A percentile compares a stretch with the other conserved stretches of the same genome.
These are phyloP conservation scores for Poecilia latipinna DNA, from an alignment of 2,113 vertebrate species.

Conservation along the genomic window DNA sequence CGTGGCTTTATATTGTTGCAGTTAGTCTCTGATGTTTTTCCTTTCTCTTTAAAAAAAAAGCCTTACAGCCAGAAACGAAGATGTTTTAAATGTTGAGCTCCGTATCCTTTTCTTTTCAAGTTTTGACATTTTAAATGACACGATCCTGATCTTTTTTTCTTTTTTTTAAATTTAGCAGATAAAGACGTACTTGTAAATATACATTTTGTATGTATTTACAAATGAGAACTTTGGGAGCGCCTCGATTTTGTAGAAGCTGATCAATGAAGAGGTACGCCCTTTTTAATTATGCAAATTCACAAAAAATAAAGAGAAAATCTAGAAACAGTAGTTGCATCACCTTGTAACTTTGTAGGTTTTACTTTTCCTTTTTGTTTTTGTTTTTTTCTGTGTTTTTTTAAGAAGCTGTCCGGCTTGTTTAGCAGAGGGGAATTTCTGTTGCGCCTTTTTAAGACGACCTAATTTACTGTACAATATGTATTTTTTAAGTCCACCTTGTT, in stretches of 20 bases:
- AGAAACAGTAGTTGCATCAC: slow-evolving; percentile 60
- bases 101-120: slow-evolving; percentile 27
- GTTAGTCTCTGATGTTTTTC: slow-evolving; percentile 20
- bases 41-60: not conserved
- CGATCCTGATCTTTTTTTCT: slow-evolving; percentile 21
- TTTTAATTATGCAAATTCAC: slow-evolving; percentile 81
- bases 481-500: slow-evolving; percentile 83
- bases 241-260: slow-evolving; percentile 79
- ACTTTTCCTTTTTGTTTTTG: slow-evolving; percentile 20
- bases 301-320: slow-evolving; percentile 53
- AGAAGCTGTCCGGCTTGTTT: slow-evolving; percentile 55
- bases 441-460: slow-evolving; percentile 52
- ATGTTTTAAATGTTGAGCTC: slow-evolving; percentile 38
- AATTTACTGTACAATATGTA: slow-evolving; percentile 77
- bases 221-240: slow-evolving; percentile 71
- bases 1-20: slow-evolving; percentile 20
- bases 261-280: slow-evolving; percentile 74
- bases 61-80: slow-evolving; percentile 4
- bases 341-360: slow-evolving; percentile 54
- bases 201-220: slow-evolving; percentile 82
- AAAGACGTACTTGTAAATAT: slow-evolving; percentile 78
- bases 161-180: slow-evolving; percentile 52
- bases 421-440: slow-evolving; percentile 62
- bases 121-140: slow-evolving; percentile 32
- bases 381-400: slow-evolving; percentile 25